Conservation (phyloP, 2,797 vertebrate genomes). For the Lutjanus argentimaculatus region DNA sequence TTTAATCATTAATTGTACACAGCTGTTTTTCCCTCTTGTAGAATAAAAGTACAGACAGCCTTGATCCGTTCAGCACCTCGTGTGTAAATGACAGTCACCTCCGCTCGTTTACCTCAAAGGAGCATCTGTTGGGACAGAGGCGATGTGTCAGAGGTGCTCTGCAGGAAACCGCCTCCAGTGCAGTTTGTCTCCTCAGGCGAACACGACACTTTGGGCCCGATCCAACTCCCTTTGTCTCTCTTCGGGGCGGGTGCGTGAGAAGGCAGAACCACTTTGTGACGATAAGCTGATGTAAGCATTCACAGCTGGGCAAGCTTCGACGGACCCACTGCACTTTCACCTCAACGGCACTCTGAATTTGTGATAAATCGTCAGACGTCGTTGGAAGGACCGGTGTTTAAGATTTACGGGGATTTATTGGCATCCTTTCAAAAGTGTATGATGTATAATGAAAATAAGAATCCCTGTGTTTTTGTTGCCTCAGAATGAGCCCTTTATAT, state of each 20-base stretch:
- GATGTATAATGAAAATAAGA: too few species aligned
- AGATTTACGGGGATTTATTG: too few species aligned
- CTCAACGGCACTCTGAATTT: conserved; percentile 1
- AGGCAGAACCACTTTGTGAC: conserved; percentile 8
- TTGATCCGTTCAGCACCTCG: background rate
- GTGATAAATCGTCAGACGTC: background rate
- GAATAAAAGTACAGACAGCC: background rate
- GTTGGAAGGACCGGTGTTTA: background rate
- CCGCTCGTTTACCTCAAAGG: conserved; percentile 38
- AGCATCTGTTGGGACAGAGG: conserved; percentile 51
- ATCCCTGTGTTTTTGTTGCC: too few species aligned
- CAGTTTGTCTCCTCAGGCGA: conserved; percentile 50
- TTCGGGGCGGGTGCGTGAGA: background rate
- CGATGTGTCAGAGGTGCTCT: conserved; percentile 42
- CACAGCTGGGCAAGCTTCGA: background rate
- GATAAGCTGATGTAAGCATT: conserved; percentile 27
- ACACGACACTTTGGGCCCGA: conserved; percentile 42
- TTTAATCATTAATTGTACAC: background rate
- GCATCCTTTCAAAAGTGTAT: too few species aligned
- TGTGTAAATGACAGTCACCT: conserved; percentile 26
- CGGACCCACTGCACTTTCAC: background rate
- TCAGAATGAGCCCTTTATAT: too few species aligned
- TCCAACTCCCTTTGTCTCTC: conserved; percentile 49
- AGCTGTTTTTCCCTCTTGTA: background rate
- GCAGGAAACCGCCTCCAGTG: conserved; percentile 48